Evolutionary conservation across 37 sponge, comb jelly and placozoan species (phyloP).

Genomic region (Lycopodina hypogea): DNA sequence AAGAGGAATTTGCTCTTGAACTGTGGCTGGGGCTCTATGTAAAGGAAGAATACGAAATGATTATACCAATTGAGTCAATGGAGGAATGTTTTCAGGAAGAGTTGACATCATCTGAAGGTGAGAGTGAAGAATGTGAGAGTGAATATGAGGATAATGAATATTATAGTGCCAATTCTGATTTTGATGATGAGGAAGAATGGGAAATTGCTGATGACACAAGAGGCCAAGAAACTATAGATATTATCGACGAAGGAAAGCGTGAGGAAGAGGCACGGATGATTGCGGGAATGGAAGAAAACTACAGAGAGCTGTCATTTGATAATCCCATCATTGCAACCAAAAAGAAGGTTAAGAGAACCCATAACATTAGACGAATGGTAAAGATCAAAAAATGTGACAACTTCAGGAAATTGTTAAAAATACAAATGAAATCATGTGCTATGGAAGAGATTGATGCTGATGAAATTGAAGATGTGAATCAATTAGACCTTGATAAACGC

Average conservation of each 20-base stretch:
- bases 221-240: constrained; percentile 24
- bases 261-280: constrained; percentile 35
- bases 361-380: neutral
- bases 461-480: constrained; percentile 24
- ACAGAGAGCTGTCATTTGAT: neutral
- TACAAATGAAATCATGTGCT: neutral
- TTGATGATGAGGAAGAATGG: neutral
- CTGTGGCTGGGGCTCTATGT: constrained; percentile 32
- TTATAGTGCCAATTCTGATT: neutral
- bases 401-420: neutral
- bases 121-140: constrained; percentile 3
- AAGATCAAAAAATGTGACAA: neutral
- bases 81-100: neutral
- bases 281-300: neutral
- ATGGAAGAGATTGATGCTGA: constrained; percentile 38
- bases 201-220: neutral
- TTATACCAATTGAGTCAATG: neutral
- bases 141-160: neutral
- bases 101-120: neutral
- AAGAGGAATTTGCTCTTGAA: constrained; percentile 9
- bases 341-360: neutral
- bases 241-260: constrained; percentile 50
- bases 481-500: constrained; percentile 18
- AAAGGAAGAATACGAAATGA: neutral
- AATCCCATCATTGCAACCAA: neutral